Evolutionary conservation across 2,113 vertebrate species (phyloP).

Genomic region (Oryzias javanicus): DNA sequence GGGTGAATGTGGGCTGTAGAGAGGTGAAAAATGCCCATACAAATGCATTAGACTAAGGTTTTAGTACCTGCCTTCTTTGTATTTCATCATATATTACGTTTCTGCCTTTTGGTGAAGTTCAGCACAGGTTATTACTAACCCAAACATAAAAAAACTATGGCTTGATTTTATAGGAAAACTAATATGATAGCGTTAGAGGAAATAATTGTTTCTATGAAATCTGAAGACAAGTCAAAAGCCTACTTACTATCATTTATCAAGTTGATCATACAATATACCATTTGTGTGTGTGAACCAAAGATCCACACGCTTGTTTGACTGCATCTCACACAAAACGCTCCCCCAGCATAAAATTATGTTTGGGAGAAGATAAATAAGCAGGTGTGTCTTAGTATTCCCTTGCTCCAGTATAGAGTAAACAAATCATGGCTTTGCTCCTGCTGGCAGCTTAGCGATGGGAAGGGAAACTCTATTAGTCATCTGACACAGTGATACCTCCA

Average conservation of each 20-base stretch:
- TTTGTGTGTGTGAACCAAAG: not conserved
- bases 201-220: constrained; percentile 7
- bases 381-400: constrained; percentile 57
- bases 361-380: constrained; percentile 47
- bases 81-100: too few relatives aligned
- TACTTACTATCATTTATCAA: constrained; percentile 20
- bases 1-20: too few relatives aligned
- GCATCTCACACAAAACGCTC: constrained; percentile 31
- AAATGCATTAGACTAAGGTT: too few relatives aligned
- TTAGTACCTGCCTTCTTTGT: too few relatives aligned
- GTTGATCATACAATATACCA: constrained; percentile 17
- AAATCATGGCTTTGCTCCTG: constrained; percentile 57
- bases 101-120: not conserved
- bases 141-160: not conserved
- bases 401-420: constrained; percentile 55
- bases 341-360: constrained; percentile 50
- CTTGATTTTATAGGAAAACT: not conserved
- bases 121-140: not conserved
- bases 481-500: constrained; percentile 67
- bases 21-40: too few relatives aligned
- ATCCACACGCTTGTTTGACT: constrained; percentile 5
- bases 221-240: constrained; percentile 1
- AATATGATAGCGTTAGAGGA: not conserved
- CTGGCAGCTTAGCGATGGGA: constrained; percentile 59
- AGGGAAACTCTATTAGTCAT: constrained; percentile 69